phyloP scores from a whole-genome alignment of 2,888 invertebrate species.

The Drosophila merina region DNA sequence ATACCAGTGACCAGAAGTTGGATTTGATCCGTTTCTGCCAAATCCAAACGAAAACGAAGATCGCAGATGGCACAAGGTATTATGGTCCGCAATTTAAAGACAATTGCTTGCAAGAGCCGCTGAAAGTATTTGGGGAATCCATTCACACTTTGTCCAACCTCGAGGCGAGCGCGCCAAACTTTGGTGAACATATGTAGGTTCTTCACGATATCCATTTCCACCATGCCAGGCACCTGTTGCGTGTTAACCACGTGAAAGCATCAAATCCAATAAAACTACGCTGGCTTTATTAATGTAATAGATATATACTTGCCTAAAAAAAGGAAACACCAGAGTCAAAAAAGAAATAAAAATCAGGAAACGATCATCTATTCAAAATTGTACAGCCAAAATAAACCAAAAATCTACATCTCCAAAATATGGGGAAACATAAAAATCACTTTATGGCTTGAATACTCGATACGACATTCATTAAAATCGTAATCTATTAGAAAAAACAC shows the following conservation, averaged over 20 bases:
- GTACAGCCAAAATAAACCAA: too few relatives aligned
- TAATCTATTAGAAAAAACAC: too few relatives aligned
- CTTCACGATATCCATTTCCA: conserved; percentile 87
- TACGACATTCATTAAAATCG: too few relatives aligned
- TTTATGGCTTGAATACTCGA: too few relatives aligned
- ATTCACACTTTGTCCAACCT: conserved; percentile 84
- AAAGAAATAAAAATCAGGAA: too few relatives aligned
- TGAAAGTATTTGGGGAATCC: conserved; percentile 86
- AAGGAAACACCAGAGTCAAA: too few relatives aligned
- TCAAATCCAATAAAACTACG: too few relatives aligned
- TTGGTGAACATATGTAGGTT: conserved; percentile 94
- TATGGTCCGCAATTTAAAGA: conserved; percentile 94
- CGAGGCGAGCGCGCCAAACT: conserved; percentile 89
- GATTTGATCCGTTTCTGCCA: conserved; percentile 92
- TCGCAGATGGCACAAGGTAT: conserved; percentile 94
- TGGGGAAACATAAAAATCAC: too few relatives aligned
- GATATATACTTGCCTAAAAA: too few relatives aligned
- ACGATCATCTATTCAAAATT: too few relatives aligned
- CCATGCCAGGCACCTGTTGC: conserved; percentile 89
- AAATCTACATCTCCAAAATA: too few relatives aligned
- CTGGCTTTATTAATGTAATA: too few relatives aligned
- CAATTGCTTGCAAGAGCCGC: conserved; percentile 89
- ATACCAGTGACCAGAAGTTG: conserved; percentile 90
- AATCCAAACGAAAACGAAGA: conserved; percentile 91
- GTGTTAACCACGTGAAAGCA: conserved; percentile 91